Base-by-base conservation (phyloP, 2,797 vertebrate species). In the Nasua narica region DNA sequence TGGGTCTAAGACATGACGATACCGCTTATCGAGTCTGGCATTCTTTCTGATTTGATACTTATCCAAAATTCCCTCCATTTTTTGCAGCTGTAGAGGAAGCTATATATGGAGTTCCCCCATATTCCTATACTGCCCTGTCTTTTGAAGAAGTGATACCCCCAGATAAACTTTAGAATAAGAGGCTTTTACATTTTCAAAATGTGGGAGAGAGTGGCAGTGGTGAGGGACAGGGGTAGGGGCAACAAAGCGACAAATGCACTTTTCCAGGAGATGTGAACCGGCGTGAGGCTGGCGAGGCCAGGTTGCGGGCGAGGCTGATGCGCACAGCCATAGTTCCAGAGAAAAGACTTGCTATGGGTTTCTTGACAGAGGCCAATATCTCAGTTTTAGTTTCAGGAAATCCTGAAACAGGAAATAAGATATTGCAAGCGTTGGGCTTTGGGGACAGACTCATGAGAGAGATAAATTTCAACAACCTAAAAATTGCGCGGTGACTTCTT, bases 401-500 rank as follows among this genome's bases (percentile, higher is more conserved):
- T 97, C 84, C 90, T 84, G 8, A 70, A 93, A 96, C 90, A 97
- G 97, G 97, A 97, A 96, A 96, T 84, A 88, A 54, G 81, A 96
- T 97, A 93, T 90, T 97, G 90, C 54, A 96, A 90, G 76, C 77
- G 48, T 72, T 78, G 87, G 62, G 69, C 58, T 95, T 90, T 69
- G n/a, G 94, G 77, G 90, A 82, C 35, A 96, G 89, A 87, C 91
- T 72, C 84, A 62, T 1, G 85, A 95, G 83, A 86, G 67, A 82
- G 89, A 93, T 14, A 91, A 67, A 90, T 97, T 96, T 95, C 81
- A 96, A 58, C 48, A 93, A 83, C 79, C 54, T 97, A 82, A 90
- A 90, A 92, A 81, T n/a, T 79, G 29, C 48, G 77, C 18, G 1
- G 89, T 94, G 94, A 82, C 87, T 58, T 58, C 40, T 90, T 96